Conservation (phyloP, 2,113 vertebrate genomes). For the Globicephala melas region DNA sequence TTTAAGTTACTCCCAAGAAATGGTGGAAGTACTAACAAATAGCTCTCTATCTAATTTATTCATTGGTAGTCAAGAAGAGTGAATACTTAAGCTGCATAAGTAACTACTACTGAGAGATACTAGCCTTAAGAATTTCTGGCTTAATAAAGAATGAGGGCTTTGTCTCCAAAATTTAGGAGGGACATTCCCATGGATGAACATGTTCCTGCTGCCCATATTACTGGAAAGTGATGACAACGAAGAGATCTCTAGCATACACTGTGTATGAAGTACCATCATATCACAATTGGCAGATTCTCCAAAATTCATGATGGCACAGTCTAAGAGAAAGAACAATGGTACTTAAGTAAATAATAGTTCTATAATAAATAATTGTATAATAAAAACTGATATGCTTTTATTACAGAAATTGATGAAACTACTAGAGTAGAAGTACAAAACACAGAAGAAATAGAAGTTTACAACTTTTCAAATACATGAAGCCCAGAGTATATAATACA, state of each 20-base stretch:
- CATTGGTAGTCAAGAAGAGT: neutral
- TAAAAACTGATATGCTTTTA: neutral
- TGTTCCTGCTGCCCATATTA: neutral
- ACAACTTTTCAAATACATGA: neutral
- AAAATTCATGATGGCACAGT: neutral
- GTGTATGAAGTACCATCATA: neutral
- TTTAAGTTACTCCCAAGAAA: neutral
- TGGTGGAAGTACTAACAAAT: neutral
- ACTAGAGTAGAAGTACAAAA: neutral
- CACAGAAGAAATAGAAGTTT: conserved; percentile 5
- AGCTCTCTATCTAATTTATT: neutral
- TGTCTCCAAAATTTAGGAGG: neutral
- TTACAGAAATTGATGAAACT: neutral
- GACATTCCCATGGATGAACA: neutral
- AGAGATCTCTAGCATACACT: neutral
- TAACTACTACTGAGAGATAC: neutral
- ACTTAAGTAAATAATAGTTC: neutral
- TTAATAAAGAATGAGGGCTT: conserved; percentile 16
- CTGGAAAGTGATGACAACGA: neutral
- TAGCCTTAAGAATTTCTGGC: neutral
- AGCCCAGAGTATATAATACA: neutral
- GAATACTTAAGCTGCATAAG: neutral
- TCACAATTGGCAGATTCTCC: neutral
- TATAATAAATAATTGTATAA: neutral
- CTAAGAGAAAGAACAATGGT: neutral